A percentile compares a stretch with the other conserved stretches of the same genome.
Evolutionary conservation across 2,113 vertebrate genomes (phyloP).

Genomic region (Xiphophorus maculatus): DNA sequence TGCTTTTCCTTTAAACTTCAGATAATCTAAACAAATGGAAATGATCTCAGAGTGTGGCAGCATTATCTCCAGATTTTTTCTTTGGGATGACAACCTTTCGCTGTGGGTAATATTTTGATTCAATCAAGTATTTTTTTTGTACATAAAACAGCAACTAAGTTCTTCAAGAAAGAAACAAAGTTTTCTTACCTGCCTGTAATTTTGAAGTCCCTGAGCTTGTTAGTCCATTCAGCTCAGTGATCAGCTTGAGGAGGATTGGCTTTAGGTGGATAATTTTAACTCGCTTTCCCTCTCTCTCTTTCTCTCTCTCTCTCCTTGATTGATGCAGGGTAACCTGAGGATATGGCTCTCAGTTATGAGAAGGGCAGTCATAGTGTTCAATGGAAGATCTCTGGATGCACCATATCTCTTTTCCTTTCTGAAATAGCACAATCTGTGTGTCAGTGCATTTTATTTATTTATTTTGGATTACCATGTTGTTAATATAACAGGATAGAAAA

Average conservation of each 20-base stretch:
- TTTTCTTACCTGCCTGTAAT: constrained; percentile 56
- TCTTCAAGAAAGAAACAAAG: background rate
- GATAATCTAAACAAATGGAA: background rate
- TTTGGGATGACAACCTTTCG: accelerated
- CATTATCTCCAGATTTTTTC: accelerated
- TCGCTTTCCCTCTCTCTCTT: constrained; percentile 22
- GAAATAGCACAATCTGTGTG: background rate
- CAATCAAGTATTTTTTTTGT: background rate
- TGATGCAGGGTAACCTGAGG: background rate
- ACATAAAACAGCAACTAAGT: background rate
- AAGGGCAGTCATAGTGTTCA: background rate
- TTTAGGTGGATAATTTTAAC: constrained; percentile 67
- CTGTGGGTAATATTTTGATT: background rate
- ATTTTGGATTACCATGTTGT: background rate
- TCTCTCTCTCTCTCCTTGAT: constrained; percentile 11
- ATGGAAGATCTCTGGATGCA: background rate
- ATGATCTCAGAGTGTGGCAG: background rate
- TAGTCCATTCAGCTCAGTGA: constrained; percentile 58
- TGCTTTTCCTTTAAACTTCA: background rate
- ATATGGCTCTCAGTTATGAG: background rate
- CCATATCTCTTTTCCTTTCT: constrained; percentile 11
- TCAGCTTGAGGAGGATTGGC: constrained; percentile 73
- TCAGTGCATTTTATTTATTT: background rate
- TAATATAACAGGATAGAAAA: background rate
- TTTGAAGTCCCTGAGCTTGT: constrained; percentile 27